Evolutionary conservation across 2,888 invertebrate species (phyloP).

Genomic region (Brachylomia viminalis): DNA sequence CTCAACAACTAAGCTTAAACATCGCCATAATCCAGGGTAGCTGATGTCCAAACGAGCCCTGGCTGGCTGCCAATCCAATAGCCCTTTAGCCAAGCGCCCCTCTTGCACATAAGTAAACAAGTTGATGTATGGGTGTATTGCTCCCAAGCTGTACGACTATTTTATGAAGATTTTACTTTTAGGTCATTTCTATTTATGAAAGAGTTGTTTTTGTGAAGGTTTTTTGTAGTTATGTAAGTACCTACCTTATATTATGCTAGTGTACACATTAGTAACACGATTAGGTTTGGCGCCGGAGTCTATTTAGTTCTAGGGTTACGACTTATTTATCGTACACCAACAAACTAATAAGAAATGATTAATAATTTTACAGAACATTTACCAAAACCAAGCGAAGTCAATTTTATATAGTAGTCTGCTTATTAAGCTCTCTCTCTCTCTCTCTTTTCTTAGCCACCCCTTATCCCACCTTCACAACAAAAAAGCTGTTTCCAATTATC

Average conservation of each 20-base stretch:
- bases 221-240: neutral
- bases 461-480: no score
- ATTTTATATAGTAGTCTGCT: no score
- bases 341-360: neutral
- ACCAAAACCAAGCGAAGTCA: no score
- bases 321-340: neutral
- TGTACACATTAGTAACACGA: neutral
- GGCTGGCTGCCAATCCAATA: slow-evolving; percentile 47
- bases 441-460: no score
- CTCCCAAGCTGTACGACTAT: slow-evolving; percentile 10
- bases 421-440: no score
- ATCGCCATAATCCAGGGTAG: slow-evolving; percentile 32
- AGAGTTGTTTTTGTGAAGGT: neutral
- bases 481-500: no score
- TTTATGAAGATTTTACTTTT: slow-evolving; percentile 7
- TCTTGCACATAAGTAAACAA: slow-evolving; percentile 42
- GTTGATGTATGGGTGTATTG: slow-evolving; percentile 30
- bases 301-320: neutral
- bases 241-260: neutral
- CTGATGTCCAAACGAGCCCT: slow-evolving; percentile 32
- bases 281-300: no score
- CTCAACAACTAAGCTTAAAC: slow-evolving; percentile 22
- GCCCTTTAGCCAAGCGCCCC: slow-evolving; percentile 22
- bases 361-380: no score
- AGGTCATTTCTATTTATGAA: neutral